These are phyloP conservation scores for Leptonema lineaticorne DNA, from an alignment of 1,140 invertebrate species.

Conservation along the genomic window DNA sequence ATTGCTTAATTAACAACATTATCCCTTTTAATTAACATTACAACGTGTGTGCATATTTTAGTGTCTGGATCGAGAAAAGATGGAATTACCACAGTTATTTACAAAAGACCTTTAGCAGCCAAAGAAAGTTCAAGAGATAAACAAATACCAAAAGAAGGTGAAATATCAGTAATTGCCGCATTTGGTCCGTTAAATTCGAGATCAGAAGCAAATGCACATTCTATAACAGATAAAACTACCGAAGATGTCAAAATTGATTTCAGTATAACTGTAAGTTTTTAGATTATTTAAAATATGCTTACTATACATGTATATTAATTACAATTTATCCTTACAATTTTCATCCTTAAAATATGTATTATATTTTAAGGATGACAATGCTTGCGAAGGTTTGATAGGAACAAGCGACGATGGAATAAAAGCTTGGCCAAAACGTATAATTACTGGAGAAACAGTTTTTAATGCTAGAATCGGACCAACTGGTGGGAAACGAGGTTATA, in stretches of 20 bases:
- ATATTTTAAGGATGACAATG: conserved; percentile 48
- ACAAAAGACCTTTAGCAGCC: conserved; percentile 72
- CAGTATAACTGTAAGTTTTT: conserved; percentile 50
- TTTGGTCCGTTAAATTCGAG: conserved; percentile 78
- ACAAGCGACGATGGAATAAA: conserved; percentile 57
- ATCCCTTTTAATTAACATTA: neutral
- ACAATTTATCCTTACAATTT: neutral
- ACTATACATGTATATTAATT: conserved; percentile 8
- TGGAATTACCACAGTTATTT: conserved; percentile 81
- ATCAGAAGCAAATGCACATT: conserved; percentile 82
- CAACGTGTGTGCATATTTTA: conserved; percentile 39
- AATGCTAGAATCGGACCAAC: conserved; percentile 80
- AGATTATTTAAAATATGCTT: conserved; percentile 5
- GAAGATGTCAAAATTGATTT: conserved; percentile 78
- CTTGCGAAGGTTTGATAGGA: conserved; percentile 49
- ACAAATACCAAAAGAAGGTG: conserved; percentile 64
- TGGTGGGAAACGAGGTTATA: conserved; percentile 78
- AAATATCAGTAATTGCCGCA: conserved; percentile 81
- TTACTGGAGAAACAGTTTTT: conserved; percentile 65
- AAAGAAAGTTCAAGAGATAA: conserved; percentile 71
- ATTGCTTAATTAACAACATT: neutral
- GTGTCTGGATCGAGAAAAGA: conserved; percentile 72
- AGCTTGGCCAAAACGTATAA: conserved; percentile 66
- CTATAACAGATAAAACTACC: conserved; percentile 69
- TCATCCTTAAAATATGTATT: conserved; percentile 9